Conservation (phyloP, 1,140 invertebrate genomes). For the Micrasema minimum region DNA sequence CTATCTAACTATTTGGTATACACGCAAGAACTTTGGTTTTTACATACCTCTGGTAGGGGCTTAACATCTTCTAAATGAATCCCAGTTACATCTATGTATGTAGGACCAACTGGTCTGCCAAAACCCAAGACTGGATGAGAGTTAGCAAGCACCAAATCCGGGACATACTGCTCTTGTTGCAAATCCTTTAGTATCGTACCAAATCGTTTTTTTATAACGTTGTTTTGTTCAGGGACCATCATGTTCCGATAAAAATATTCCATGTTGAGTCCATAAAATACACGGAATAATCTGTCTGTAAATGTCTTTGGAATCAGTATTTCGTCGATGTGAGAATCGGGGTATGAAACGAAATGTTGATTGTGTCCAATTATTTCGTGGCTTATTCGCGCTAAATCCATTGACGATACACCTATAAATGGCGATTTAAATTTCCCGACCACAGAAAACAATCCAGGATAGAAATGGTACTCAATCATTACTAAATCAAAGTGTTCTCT, state of each 20-base stretch:
- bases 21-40: too few species aligned
- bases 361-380: conserved; percentile 14
- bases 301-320: neutral
- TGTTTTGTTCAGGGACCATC: neutral
- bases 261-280: neutral
- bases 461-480: conserved; percentile 54
- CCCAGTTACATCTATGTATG: conserved; percentile 55
- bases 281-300: neutral
- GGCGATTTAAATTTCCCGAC: conserved; percentile 12
- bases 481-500: conserved; percentile 56
- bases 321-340: conserved; percentile 11
- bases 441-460: neutral
- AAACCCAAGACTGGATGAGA: conserved; percentile 55
- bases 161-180: conserved; percentile 38
- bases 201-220: conserved; percentile 25
- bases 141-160: conserved; percentile 55
- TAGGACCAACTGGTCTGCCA: conserved; percentile 54
- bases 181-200: neutral
- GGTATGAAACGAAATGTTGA: conserved; percentile 5
- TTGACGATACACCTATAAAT: conserved; percentile 34
- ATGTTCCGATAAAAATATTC: conserved; percentile 10
- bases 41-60: conserved; percentile 55
- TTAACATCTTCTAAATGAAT: conserved; percentile 50
- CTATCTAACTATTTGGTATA: too few species aligned
- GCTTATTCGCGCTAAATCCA: conserved; percentile 2